Base-by-base conservation (phyloP, 2,113 vertebrate genomes). In the Hemibagrus wyckioides region DNA sequence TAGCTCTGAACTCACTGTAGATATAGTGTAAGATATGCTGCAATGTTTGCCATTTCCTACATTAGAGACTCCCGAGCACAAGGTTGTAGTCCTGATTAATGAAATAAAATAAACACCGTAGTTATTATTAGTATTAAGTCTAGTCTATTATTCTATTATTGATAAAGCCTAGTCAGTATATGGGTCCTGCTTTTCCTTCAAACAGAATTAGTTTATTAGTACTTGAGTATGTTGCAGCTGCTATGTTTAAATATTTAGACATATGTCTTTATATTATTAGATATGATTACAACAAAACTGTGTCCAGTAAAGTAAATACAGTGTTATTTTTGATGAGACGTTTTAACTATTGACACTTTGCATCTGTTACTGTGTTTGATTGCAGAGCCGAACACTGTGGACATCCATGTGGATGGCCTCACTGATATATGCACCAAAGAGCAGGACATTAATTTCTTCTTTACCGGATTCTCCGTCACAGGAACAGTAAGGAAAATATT, bases 381-480 rank as follows among this genome's bases (percentile, higher is more conserved):
- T 33, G 6, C 92, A 99, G 98, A 99, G 85, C 98, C 98, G 0
- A 98, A 96, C 17, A 97, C 93, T 1, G 98, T 99, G 79, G 97
- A 99, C 73, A 96, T 99, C 87, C 97, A 97, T 2, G 97, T 99
- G 91, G 98, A 99, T 83, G 98, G 98, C 3, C 92, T 99, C 86
- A 99, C 84, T 71, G 98, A 99, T 91, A 97, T 99, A 92, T 99
- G 98, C 92, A 99, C 97, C 0, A 98, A 97, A 93, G 98, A 98
- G 83, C 96, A 98, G 23, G 98, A 99, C 93, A 97, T 99, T 91
- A 98, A 99, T 93, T 99, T 99, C 80, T 95, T 99, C 71, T 99
- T 99, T 91, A 99, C 97, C 0, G 98, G 98, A 6, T 99, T 99
- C 92, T 98, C 97, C 0, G 97, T 99, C 86, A 96, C 96, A 0